phyloP scores from a whole-genome alignment of 2,888 invertebrate genomes.

The Bimastos eiseni region DNA sequence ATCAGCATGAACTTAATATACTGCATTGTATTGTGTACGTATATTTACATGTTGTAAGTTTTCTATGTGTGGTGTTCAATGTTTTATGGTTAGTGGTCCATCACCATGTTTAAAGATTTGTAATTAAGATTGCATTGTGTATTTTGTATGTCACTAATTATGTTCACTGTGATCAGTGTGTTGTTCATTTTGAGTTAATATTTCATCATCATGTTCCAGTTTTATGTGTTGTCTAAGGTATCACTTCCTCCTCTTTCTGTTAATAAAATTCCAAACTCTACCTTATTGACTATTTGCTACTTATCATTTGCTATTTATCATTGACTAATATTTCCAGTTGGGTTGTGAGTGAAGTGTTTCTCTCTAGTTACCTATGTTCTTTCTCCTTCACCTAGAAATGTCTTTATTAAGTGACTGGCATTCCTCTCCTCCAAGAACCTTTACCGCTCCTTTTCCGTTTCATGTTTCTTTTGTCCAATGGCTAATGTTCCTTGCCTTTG shows the following conservation, averaged over 20 bases:
- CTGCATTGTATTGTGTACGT: background rate
- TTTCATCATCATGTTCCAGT: background rate
- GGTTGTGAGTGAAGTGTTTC: background rate
- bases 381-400: background rate
- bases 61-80: background rate
- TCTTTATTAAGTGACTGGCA: background rate
- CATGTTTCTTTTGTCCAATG: background rate
- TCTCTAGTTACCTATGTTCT: background rate
- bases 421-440: background rate
- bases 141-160: no score
- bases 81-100: background rate
- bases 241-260: background rate
- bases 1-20: no score
- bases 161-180: no score
- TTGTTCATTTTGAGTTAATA: no score
- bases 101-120: background rate
- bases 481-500: background rate
- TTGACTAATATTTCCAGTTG: background rate
- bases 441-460: background rate
- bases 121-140: no score
- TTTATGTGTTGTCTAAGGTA: background rate
- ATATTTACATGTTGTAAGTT: background rate
- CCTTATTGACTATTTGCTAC: background rate
- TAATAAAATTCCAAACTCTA: background rate
- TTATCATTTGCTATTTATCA: background rate